Percentiles rank a stretch among this genome's conserved stretches.
Conservation (phyloP, 2,797 vertebrate species). For the Taeniopygia guttata region DNA sequence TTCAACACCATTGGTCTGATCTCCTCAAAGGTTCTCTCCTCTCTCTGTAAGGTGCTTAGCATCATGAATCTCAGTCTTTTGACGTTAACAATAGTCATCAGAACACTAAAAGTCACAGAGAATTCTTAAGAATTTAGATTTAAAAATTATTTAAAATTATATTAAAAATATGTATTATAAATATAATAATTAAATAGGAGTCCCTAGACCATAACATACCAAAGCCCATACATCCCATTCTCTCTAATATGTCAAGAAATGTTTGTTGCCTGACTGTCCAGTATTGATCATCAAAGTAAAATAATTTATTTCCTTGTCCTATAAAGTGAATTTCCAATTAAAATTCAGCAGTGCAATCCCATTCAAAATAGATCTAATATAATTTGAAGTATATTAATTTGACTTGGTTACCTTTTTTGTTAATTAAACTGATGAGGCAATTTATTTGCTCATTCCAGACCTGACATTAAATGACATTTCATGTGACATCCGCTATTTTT, state of each 20-base stretch:
- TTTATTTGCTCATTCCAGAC: constrained; percentile 64
- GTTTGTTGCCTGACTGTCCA: not conserved
- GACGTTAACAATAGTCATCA: not conserved
- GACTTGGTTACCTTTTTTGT: constrained; percentile 60
- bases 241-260: not conserved
- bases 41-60: not conserved
- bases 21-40: not conserved
- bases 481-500: constrained; percentile 68
- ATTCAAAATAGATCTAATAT: constrained; percentile 56
- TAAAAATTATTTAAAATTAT: too few species aligned
- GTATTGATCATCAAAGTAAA: not conserved
- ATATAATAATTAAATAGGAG: not conserved
- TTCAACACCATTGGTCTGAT: not conserved
- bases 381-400: constrained; percentile 60
- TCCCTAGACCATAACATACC: not conserved
- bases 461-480: constrained; percentile 74
- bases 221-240: not conserved
- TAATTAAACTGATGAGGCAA: constrained; percentile 71
- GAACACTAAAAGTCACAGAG: not conserved
- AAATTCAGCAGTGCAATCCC: constrained; percentile 23
- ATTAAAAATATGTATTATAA: not conserved
- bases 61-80: not conserved
- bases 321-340: constrained; percentile 46
- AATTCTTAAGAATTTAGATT: not conserved
- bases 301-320: not conserved